These are phyloP conservation scores for Phalloptychus januarius DNA, from an alignment of 2,797 vertebrate genomes.

Conservation along the genomic window DNA sequence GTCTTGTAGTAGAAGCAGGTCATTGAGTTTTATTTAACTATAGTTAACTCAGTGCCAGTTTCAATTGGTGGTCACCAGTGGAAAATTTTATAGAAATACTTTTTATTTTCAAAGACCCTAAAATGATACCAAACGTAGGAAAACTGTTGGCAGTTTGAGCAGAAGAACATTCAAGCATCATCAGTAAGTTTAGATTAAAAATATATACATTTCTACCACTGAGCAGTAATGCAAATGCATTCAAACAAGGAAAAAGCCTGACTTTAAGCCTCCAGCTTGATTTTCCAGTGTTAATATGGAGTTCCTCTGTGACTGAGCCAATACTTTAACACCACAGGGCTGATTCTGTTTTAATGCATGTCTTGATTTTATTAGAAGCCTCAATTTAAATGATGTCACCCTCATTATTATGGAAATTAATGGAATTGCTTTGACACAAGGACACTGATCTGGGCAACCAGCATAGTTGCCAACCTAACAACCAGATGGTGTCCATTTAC, in stretches of 20 bases:
- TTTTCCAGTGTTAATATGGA: conserved; percentile 4
- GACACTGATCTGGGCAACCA: conserved; percentile 38
- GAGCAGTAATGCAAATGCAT: background rate
- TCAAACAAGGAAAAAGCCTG: background rate
- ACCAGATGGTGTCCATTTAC: conserved; percentile 54
- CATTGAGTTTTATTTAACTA: conserved; percentile 1
- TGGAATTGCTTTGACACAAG: conserved; percentile 13
- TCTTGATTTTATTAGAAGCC: conserved; percentile 23
- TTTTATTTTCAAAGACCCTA: background rate
- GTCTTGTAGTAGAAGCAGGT: conserved; percentile 2
- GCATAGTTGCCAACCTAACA: conserved; percentile 40
- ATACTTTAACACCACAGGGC: conserved; percentile 14
- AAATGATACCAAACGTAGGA: background rate
- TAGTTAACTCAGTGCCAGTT: background rate
- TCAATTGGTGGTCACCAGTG: background rate
- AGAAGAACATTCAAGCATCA: background rate
- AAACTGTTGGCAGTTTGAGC: background rate
- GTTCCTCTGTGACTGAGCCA: background rate
- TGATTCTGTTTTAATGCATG: conserved; percentile 8
- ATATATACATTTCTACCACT: background rate
- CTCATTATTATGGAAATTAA: conserved; percentile 34
- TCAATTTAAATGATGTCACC: conserved; percentile 39
- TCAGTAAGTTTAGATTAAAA: background rate
- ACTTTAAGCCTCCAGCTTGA: background rate
- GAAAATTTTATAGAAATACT: background rate